Base-by-base conservation (phyloP, 2,113 vertebrate species). In the Dendrocopos noguchii region DNA sequence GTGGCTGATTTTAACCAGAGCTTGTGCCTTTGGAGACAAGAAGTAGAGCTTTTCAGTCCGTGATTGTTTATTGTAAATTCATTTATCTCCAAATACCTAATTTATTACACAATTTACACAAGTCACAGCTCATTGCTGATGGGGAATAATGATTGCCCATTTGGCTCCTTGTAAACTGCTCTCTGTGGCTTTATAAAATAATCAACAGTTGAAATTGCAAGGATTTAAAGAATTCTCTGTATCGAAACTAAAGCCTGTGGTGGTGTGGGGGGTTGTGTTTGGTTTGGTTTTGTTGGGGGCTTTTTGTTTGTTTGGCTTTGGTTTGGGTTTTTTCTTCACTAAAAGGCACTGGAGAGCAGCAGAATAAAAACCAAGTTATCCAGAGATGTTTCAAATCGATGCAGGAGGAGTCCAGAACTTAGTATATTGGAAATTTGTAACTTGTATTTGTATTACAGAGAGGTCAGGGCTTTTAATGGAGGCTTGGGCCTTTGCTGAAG, bases 1-100 rank as follows among this genome's bases (percentile, higher is more conserved):
- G 98, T 98, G 97, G 98, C 97, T 98, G 96, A 97, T 91, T 96
- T 94, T 97, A 95, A 93, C 96, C 97, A 97, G 97, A 97, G 96
- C 97, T 96, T 95, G 96, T 59, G 96, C 96, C 97, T 97, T 96
- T 89, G 80, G 96, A 97, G 95, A 96, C 90, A 84, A 97, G 97
- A 97, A 97, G 93, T 96, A 83, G 85, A 80, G 96, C 94, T 97
- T 97, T 97, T 97, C 91, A 94, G 92, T 90, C 91, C 1, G 1
- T 88, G 94, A 90, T 94, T 95, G 97, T 92, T 92, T 91, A 95
- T 97, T 95, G 93, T 95, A 96, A 96, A 97, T 97, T 96, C 93
- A 94, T 96, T 96, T 94, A 95, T 94, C 66, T 96, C 87, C 84
- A 94, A 92, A 64, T 96, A 91, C 90, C 82, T 85, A 94, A 93